These are phyloP conservation scores for Trichonephila clavata DNA, from an alignment of 1,140 invertebrate genomes.

Conservation along the genomic window DNA sequence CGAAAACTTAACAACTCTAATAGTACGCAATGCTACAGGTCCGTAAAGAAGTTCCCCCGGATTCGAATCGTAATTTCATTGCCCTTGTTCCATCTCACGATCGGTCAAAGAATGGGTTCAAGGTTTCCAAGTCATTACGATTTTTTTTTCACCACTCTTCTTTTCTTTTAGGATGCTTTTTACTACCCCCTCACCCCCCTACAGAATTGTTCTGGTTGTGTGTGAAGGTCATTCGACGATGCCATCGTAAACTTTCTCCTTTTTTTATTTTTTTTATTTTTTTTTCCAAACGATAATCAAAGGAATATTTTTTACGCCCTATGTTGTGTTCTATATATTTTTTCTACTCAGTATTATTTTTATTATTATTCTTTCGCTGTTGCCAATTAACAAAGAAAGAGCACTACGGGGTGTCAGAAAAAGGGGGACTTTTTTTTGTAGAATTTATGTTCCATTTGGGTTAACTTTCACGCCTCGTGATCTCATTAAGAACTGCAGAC, in stretches of 20 bases:
- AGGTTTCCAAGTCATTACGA: slow-evolving; percentile 35
- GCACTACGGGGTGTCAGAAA: not conserved
- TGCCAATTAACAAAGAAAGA: not conserved
- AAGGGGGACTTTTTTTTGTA: not conserved
- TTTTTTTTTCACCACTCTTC: slow-evolving; percentile 29
- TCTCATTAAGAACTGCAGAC: not conserved
- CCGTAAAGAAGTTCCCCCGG: not conserved
- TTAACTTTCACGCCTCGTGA: not conserved
- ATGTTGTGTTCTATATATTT: not conserved
- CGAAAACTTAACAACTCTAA: not conserved
- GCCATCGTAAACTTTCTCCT: not conserved
- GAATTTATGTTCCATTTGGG: not conserved
- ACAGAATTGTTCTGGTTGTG: not conserved
- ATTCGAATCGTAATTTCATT: slow-evolving; percentile 8
- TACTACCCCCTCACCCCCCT: not conserved
- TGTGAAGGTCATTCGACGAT: slow-evolving; percentile 11
- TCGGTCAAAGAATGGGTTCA: slow-evolving; percentile 63
- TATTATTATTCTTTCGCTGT: not conserved
- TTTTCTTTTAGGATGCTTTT: slow-evolving; percentile 43
- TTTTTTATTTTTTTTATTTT: not conserved
- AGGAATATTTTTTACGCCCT: not conserved
- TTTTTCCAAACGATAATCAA: slow-evolving; percentile 34
- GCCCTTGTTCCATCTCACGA: slow-evolving; percentile 44
- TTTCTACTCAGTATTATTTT: not conserved
- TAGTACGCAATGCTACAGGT: not conserved